Base-by-base conservation (phyloP, 1,140 invertebrate species). In the Steinernema khuongi region DNA sequence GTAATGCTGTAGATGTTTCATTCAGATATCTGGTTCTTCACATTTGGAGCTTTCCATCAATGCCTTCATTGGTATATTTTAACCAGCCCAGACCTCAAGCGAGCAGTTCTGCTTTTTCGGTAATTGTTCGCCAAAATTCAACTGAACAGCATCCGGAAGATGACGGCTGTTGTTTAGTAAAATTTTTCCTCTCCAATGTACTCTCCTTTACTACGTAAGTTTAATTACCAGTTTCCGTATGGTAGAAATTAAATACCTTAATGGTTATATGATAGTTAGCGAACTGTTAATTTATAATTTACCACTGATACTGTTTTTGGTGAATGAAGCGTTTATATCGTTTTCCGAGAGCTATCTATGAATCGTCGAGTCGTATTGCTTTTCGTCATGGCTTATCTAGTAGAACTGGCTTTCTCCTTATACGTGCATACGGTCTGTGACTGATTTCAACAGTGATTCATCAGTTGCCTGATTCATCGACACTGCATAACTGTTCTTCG, bases 161-260 rank as follows among this genome's bases (percentile, higher is more conserved):
- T 22, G 75, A 78, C 31, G 80, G 81, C n/a, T 81, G 80, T 44
- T 81, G 80, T 68, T 76, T 82, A 18, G 80, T 79, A 18, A 81
- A 81, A 73, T 67, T 80, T 1, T 68, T 81, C 19, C 81, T 81
- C 22, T 81, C 80, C n/a, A 82, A 80, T 78, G 71, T 81, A 19
- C 60, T 81, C n/a, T 75, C 81, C 11, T 77, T 81, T 70, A 74
- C 80, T 22, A 81, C 81, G 80, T 81, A 75, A 76, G 75, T 67
- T 66, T 71, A 14, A 32, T 33, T 41, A 33, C 11, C 28, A 7
- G 11, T 72, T 28, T 66, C 29, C 18, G 22, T 18, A 71, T 30
- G n/a, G 7, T 7, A 11, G 28, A 29, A 26, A 19, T 18, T 30
- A 19, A 14, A 30, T 70, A 69, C 11, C 71, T 72, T 43, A 14